phyloP scores from a whole-genome alignment of 2,888 invertebrate genomes.

The Salticus scenicus region DNA sequence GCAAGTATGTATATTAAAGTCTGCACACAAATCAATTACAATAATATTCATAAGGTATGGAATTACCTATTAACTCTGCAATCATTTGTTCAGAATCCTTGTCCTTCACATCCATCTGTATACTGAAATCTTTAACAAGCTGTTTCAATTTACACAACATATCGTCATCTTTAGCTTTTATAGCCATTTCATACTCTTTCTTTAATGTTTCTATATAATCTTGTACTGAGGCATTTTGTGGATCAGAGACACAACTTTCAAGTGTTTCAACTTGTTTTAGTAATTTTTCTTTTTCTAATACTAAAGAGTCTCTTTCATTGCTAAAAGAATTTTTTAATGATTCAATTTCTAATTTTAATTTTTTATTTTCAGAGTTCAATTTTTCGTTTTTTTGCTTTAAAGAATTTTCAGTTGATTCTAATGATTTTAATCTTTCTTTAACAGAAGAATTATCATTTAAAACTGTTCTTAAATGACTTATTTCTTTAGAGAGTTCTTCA shows the following conservation, averaged over 20 bases:
- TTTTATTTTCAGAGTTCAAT: conserved; percentile 28
- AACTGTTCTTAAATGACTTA: conserved; percentile 10
- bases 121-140: conserved; percentile 46
- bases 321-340: conserved; percentile 24
- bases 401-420: conserved; percentile 45
- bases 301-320: conserved; percentile 28
- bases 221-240: conserved; percentile 32
- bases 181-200: conserved; percentile 41
- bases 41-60: no score
- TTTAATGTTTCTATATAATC: conserved; percentile 37
- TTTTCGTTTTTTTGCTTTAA: conserved; percentile 55
- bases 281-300: conserved; percentile 41
- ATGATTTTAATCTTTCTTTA: conserved; percentile 31
- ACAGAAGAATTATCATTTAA: conserved; percentile 22
- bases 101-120: conserved; percentile 58
- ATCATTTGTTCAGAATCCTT: conserved; percentile 65
- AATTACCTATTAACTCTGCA: conserved; percentile 57
- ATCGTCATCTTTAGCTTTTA: conserved; percentile 64
- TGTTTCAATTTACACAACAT: conserved; percentile 42
- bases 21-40: no score
- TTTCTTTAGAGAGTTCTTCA: conserved; percentile 26
- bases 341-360: conserved; percentile 28
- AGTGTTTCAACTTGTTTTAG: conserved; percentile 29
- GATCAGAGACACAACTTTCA: conserved; percentile 32
- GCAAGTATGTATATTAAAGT: no score